phyloP scores from a whole-genome alignment of 2,888 invertebrate genomes.

The Rhogogaster chlorosoma region DNA sequence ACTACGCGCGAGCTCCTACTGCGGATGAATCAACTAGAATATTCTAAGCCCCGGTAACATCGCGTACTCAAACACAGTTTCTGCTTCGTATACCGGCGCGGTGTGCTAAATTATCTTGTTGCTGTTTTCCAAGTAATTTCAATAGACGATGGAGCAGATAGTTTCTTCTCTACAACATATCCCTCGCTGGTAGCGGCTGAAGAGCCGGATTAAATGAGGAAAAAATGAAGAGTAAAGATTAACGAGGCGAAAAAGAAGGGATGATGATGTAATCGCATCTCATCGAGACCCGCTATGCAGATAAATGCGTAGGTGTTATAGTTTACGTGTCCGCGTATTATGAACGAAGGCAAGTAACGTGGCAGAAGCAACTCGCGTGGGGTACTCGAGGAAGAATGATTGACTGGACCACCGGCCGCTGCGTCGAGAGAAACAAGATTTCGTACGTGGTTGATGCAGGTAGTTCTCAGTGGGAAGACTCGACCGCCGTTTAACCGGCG shows the following conservation, averaged over 20 bases:
- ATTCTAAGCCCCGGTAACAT: slow-evolving; percentile 27
- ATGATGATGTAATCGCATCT: slow-evolving; percentile 33
- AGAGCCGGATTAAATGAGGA: neutral
- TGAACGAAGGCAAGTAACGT: slow-evolving; percentile 13
- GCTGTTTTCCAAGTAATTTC: neutral
- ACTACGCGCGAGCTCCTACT: neutral
- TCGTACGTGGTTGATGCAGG: slow-evolving; percentile 35
- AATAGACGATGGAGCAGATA: neutral
- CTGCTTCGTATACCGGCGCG: neutral
- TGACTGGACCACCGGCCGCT: slow-evolving; percentile 49
- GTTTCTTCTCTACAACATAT: neutral
- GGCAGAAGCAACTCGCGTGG: slow-evolving; percentile 39
- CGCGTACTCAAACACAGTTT: neutral
- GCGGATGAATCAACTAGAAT: slow-evolving; percentile 34
- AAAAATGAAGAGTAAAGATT: neutral
- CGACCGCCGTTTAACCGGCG: slow-evolving; percentile 11
- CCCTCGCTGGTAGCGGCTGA: neutral
- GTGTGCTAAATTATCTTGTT: neutral
- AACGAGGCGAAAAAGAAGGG: neutral
- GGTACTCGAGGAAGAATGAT: slow-evolving; percentile 31
- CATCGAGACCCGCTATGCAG: slow-evolving; percentile 38
- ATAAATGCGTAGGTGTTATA: slow-evolving; percentile 5
- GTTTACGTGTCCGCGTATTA: neutral
- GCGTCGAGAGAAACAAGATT: slow-evolving; percentile 47
- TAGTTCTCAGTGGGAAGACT: slow-evolving; percentile 9